Evolutionary conservation across 2,113 vertebrate genomes (phyloP).

Genomic region (Pygoscelis adeliae): DNA sequence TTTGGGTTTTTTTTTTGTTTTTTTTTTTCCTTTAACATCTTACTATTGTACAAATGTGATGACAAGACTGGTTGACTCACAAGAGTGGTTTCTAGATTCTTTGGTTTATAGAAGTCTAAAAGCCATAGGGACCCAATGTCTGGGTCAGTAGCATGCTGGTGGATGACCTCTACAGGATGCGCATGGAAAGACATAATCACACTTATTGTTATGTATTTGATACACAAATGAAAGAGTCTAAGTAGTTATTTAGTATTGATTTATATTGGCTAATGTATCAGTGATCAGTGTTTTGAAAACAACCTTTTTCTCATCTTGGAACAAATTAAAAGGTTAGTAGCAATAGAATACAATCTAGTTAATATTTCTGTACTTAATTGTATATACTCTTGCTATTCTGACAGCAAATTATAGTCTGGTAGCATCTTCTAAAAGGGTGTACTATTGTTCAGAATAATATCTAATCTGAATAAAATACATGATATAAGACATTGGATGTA

Average conservation of each 20-base stretch:
- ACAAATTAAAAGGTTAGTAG: neutral
- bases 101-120: neutral
- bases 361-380: neutral
- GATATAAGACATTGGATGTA: neutral
- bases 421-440: neutral
- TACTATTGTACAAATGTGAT: neutral
- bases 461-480: neutral
- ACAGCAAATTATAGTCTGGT: neutral
- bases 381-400: neutral
- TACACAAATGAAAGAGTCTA: neutral
- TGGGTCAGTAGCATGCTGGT: neutral
- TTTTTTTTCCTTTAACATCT: neutral
- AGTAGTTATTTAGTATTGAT: neutral
- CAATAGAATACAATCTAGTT: neutral
- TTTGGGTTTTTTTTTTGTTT: neutral
- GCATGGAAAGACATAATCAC: neutral
- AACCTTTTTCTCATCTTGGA: neutral
- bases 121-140: neutral
- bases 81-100: neutral
- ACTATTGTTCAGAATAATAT: neutral
- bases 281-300: neutral
- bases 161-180: neutral
- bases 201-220: neutral
- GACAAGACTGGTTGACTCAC: too few species aligned
- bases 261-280: neutral